Evolutionary conservation across 1,140 invertebrate species (phyloP), one percentile per base, ranked within the genome.

Genomic region (Pectinophora gossypiella): DNA sequence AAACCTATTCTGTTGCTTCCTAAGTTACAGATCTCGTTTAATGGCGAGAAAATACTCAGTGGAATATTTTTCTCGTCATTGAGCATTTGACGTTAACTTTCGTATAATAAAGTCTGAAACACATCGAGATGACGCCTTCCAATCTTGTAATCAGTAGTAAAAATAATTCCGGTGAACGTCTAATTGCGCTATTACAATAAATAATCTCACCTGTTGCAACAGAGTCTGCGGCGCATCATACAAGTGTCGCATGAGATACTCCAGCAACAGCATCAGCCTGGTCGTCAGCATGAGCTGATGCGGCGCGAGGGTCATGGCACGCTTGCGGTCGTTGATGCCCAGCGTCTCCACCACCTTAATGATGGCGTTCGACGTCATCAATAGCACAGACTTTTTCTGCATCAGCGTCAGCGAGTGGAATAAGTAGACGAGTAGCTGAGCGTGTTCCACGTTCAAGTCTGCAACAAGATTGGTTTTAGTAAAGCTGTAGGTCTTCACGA

Each of bases 391-490:
- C 85, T 99, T 99, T 81, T 98, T 99, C 83, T 98, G 96, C 95
- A 98, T 98, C 19, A 99, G 87, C 68, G 96, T 97, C 19, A 99
- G 82, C 2, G 96, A 96, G 82, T 99, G 97, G 76, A 99, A 99
- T 1, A 99, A 87, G 76, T 98, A 98, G 0, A 99, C 89, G 55
- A 99, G 85, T 7, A 99, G 87, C 76, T 99, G 97, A 0, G 96
- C 94, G 86, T 99, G 97, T 80, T 99, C 98, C 7, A 98, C 96
- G 85, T 99, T 99, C 23, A 99, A 88, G 89, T 98, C 96, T 94
- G 87, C 36, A 89, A 90, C 61, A 66, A 65, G 66, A n/a, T n/a
- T n/a, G n/a, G n/a, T n/a, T n/a, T n/a, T n/a, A n/a, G 61, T 36
- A 49, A n/a, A n/a, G n/a, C n/a, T n/a, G n/a, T n/a, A n/a, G n/a